phyloP scores from a whole-genome alignment of 2,888 invertebrate genomes.

The Yponomeuta evonymella region DNA sequence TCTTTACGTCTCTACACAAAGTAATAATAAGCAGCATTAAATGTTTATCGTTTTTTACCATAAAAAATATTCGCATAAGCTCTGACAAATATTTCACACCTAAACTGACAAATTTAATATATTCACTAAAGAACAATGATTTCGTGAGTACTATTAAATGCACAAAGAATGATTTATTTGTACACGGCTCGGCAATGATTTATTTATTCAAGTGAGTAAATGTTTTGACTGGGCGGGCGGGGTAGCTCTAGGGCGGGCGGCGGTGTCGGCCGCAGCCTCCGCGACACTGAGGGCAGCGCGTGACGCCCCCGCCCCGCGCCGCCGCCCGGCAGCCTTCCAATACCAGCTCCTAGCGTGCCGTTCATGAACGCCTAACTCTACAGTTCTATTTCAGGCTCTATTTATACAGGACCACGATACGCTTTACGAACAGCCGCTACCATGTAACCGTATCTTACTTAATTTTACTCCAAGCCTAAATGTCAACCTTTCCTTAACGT shows the following conservation, averaged over 20 bases:
- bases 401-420: neutral
- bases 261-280: conserved; percentile 67
- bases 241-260: conserved; percentile 55
- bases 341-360: conserved; percentile 29
- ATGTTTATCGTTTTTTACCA: too few species aligned
- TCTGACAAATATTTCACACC: too few species aligned
- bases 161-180: neutral
- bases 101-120: too few species aligned
- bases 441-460: conserved; percentile 51
- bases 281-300: conserved; percentile 61
- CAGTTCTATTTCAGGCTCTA: too few species aligned
- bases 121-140: neutral
- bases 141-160: neutral
- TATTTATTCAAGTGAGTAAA: conserved; percentile 20
- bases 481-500: conserved; percentile 51
- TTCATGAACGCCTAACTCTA: conserved; percentile 16
- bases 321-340: conserved; percentile 31
- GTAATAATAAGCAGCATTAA: too few species aligned
- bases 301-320: conserved; percentile 32
- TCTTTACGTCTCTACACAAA: too few species aligned
- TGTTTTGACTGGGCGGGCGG: conserved; percentile 25
- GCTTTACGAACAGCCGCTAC: neutral
- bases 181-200: conserved; percentile 18
- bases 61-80: too few species aligned
- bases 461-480: conserved; percentile 56